Evolutionary conservation across 2,797 vertebrate species (phyloP).

Genomic region (Dallia pectoralis): DNA sequence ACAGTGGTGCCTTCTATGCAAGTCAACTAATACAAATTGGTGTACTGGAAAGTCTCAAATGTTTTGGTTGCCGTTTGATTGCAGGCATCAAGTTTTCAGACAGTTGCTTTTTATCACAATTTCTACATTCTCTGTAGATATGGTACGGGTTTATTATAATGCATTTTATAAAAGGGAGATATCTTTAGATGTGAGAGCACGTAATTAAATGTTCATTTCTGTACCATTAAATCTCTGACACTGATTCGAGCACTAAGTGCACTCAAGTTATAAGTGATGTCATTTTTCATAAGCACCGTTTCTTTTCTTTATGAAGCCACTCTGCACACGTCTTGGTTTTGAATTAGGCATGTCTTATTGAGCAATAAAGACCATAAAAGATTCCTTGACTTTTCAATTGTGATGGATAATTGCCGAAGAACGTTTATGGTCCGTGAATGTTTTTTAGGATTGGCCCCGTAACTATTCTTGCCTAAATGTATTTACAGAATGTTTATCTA

Average conservation of each 20-base stretch:
- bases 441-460: not conserved
- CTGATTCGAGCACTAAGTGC: not conserved
- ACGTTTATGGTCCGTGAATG: not conserved
- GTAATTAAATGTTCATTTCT: not conserved
- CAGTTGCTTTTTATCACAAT: conserved; percentile 1
- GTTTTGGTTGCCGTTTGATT: too few species aligned
- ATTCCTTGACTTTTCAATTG: not conserved
- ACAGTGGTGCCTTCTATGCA: too few species aligned
- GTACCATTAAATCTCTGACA: not conserved
- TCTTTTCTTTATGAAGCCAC: not conserved
- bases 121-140: not conserved
- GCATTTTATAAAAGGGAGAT: not conserved
- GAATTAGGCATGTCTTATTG: not conserved
- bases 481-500: not conserved
- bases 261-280: conserved; percentile 8
- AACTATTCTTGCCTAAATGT: not conserved
- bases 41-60: too few species aligned
- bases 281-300: conserved; percentile 1
- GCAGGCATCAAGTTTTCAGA: not conserved
- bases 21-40: too few species aligned
- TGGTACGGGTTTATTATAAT: conserved; percentile 1
- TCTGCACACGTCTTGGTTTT: conserved; percentile 7
- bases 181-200: not conserved
- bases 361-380: not conserved
- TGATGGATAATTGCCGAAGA: not conserved